Base-by-base conservation (phyloP, 2,113 vertebrate genomes). In the Colossoma macropomum region DNA sequence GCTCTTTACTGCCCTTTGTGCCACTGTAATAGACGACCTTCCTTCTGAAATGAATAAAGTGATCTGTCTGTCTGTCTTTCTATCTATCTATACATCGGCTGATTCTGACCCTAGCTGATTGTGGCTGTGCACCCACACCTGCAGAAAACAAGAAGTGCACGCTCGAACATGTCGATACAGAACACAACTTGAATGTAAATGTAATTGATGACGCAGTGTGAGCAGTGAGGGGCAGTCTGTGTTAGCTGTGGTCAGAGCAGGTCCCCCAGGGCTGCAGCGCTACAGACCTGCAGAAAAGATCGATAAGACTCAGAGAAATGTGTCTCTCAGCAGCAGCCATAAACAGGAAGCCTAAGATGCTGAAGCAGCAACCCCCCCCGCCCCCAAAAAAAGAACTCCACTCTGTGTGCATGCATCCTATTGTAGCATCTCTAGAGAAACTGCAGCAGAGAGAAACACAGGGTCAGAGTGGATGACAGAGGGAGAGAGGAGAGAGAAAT, bases 351-450 rank as follows among this genome's bases (percentile, higher is more conserved):
- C 12, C 25, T 17, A 50, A 8, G 72, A 80, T 71, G 83, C 83
- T 80, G 28, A 85, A 1, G 73, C 70, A 84, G 50, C 27, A 72
- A 62, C 65, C 59, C 34, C 30, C 0, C 38, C 85, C 27, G 70
- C 85, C 76, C 63, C 25, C 71, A 27, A 52, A 27, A 28, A 45
- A 28, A 48, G 66, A 45, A 50, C 45, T 38, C 32, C 84, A 89
- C 74, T 23, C 69, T n/a, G 27, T 70, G 63, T 38, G 21, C 62
- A 77, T 77, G 80, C 70, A 48, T 63, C 63, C 32, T 79, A 45
- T 84, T 69, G 66, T 78, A 76, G 30, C 65, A 86, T 77, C 80
- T 80, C 77, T 32, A 56, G 70, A 32, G 65, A 80, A 50, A 30
- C 11, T 32, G 52, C 30, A 84, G 81, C 3, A 38, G 34, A 38